A percentile compares a stretch with the other conserved stretches of the same genome.
Evolutionary conservation across 2,113 vertebrate genomes (phyloP).

Genomic region (human): DNA sequence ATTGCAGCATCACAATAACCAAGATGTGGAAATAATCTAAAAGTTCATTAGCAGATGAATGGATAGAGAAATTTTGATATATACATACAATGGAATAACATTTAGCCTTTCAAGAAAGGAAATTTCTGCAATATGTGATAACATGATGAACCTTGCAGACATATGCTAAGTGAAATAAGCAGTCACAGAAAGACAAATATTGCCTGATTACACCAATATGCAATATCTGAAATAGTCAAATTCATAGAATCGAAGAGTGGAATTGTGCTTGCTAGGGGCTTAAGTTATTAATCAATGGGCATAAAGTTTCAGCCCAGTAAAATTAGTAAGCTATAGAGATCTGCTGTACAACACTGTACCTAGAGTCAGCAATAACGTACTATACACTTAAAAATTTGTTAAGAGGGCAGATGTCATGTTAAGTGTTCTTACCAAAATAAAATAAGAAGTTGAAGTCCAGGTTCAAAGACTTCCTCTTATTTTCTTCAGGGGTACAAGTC

Average conservation of each 20-base stretch:
- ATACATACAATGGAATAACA: neutral
- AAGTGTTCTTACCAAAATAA: neutral
- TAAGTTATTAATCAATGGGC: neutral
- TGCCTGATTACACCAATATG: neutral
- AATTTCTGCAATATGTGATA: neutral
- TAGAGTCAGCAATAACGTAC: neutral
- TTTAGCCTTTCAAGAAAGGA: neutral
- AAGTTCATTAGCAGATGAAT: neutral
- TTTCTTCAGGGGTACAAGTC: neutral
- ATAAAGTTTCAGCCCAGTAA: neutral
- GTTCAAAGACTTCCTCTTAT: neutral
- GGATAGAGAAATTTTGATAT: neutral
- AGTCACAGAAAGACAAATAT: neutral
- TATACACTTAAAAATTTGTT: neutral
- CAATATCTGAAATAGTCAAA: neutral
- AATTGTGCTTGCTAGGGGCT: neutral
- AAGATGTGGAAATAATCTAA: neutral
- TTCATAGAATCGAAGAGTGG: neutral
- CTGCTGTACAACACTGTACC: neutral
- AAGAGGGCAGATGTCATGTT: neutral
- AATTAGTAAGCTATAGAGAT: neutral
- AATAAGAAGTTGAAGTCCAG: neutral
- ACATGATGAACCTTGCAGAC: neutral
- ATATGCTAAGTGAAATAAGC: neutral
- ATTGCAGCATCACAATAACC: neutral